phyloP scores from a whole-genome alignment of 2,797 vertebrate genomes.

The Bovichtus diacanthus region DNA sequence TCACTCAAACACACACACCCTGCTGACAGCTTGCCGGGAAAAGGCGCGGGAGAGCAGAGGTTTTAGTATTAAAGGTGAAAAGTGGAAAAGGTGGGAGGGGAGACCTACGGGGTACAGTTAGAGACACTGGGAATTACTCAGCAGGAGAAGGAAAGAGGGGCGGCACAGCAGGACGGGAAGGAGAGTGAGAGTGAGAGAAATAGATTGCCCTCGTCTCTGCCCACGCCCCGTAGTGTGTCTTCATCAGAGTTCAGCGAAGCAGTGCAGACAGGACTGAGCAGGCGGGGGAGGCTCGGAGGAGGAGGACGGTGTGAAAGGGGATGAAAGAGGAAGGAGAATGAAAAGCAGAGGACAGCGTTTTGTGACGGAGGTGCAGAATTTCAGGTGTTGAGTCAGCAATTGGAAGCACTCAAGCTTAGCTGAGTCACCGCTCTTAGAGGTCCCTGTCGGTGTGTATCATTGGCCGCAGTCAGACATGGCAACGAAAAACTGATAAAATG shows the following conservation, averaged over 20 bases:
- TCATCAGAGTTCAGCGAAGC: constrained; percentile 81
- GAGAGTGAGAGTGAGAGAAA: constrained; percentile 73
- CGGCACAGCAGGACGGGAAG: constrained; percentile 39
- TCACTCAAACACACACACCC: constrained; percentile 39
- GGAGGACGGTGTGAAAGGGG: constrained; percentile 50
- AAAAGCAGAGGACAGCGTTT: constrained; percentile 70
- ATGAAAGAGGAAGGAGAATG: constrained; percentile 66
- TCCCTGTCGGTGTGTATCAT: constrained; percentile 42
- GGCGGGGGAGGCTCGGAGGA: constrained; percentile 49
- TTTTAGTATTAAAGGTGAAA: constrained; percentile 72
- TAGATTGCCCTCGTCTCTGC: constrained; percentile 76
- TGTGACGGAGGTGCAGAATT: constrained; percentile 71
- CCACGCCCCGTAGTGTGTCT: constrained; percentile 76
- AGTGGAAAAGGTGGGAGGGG: constrained; percentile 62
- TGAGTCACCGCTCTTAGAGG: constrained; percentile 73
- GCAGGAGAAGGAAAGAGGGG: constrained; percentile 47
- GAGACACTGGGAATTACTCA: constrained; percentile 64
- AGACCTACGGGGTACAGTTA: constrained; percentile 59
- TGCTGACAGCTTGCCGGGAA: constrained; percentile 52
- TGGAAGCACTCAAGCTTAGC: constrained; percentile 65
- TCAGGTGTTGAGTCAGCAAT: constrained; percentile 77
- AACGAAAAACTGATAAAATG: constrained; percentile 18
- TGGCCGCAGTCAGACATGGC: constrained; percentile 16
- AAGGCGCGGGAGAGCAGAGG: constrained; percentile 55
- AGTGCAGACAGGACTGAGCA: constrained; percentile 66